Percentiles rank a stretch among this genome's conserved stretches.
phyloP scores from a whole-genome alignment of 2,113 vertebrate genomes.

The Passer montanus region DNA sequence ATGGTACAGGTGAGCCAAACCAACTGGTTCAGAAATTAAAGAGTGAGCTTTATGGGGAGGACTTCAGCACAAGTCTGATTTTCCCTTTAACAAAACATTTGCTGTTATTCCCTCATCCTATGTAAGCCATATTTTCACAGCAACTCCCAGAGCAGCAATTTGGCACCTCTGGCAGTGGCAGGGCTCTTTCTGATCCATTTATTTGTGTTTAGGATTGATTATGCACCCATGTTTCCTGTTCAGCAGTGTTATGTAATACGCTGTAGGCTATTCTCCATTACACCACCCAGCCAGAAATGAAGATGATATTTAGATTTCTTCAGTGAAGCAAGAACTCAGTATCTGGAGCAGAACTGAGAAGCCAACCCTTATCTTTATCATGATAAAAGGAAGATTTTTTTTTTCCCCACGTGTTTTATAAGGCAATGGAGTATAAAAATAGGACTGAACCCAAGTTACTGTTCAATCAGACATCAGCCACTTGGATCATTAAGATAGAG shows the following conservation, averaged over 20 bases:
- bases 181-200: background rate
- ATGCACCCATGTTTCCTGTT: background rate
- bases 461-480: background rate
- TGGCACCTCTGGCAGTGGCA: background rate
- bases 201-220: background rate
- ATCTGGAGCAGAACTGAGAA: conserved; percentile 5
- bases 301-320: conserved; percentile 26
- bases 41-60: conserved; percentile 1
- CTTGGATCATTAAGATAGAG: background rate
- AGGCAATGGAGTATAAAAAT: background rate
- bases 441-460: background rate
- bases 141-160: background rate
- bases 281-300: conserved; percentile 1
- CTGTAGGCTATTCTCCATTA: conserved; percentile 35
- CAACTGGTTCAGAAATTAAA: conserved; percentile 62
- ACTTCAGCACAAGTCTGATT: background rate
- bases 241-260: background rate
- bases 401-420: background rate
- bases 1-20: conserved; percentile 25
- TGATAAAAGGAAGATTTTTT: background rate
- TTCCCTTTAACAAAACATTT: background rate
- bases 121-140: background rate
- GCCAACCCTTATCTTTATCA: background rate
- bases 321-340: conserved; percentile 45
- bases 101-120: background rate